These are phyloP conservation scores for Sciurus carolinensis DNA, from an alignment of 2,797 vertebrate genomes.

Conservation along the genomic window DNA sequence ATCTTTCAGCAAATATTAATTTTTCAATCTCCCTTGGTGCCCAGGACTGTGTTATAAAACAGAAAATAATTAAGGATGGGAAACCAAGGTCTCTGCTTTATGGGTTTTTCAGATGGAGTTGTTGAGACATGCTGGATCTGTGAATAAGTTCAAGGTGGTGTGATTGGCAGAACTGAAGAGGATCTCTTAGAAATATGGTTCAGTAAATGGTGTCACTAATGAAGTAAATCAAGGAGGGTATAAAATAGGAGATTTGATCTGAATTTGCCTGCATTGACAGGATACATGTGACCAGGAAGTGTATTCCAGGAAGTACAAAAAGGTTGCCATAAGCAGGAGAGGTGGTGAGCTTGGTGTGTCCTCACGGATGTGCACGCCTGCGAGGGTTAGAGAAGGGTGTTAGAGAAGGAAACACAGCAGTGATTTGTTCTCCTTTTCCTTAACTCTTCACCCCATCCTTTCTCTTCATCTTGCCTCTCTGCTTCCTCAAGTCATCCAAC, in stretches of 20 bases:
- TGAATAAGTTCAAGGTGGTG: conserved; percentile 11
- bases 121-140: neutral
- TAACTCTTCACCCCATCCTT: neutral
- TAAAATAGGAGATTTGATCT: neutral
- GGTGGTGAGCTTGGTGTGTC: rapidly evolving
- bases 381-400: rapidly evolving
- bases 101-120: neutral
- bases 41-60: neutral
- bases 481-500: neutral
- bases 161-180: neutral
- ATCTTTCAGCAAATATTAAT: neutral
- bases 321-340: neutral
- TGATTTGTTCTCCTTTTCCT: neutral
- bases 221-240: neutral
- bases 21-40: neutral
- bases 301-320: neutral
- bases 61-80: neutral
- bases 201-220: neutral
- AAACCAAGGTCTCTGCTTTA: neutral
- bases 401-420: neutral
- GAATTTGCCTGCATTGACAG: neutral
- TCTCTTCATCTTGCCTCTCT: conserved; percentile 8
- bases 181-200: neutral
- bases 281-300: neutral
- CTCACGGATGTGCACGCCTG: rapidly evolving